Percentiles rank a stretch among this genome's conserved stretches.
Conservation (phyloP, 2,888 invertebrate genomes). For the Malacosoma neustria region DNA sequence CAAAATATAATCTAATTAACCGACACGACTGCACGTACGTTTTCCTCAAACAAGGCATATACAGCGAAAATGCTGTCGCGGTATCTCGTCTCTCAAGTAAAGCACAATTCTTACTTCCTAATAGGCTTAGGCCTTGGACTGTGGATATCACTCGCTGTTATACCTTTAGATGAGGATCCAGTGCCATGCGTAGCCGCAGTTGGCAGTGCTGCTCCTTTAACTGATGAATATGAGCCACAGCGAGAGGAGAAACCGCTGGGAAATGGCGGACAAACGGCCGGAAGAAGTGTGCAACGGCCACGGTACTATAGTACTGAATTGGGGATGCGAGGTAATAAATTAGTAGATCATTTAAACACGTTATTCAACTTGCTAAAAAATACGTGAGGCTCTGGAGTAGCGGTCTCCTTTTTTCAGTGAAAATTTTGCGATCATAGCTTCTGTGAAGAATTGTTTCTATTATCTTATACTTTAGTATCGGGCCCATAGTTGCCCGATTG, state of each 20-base stretch:
- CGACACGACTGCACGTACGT: too few relatives aligned
- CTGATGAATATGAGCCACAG: constrained; percentile 57
- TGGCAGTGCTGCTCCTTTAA: constrained; percentile 9
- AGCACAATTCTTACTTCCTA: constrained; percentile 75
- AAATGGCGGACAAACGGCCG: constrained; percentile 25
- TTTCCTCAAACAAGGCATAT: constrained; percentile 4
- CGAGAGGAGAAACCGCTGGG: constrained; percentile 43
- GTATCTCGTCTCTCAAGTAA: constrained; percentile 60
- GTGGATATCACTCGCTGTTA: constrained; percentile 66
- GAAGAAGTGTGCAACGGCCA: constrained; percentile 82
- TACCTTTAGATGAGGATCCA: constrained; percentile 55
- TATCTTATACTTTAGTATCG: too few relatives aligned
- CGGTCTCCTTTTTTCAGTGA: too few relatives aligned
- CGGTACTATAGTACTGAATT: constrained; percentile 96
- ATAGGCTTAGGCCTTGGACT: constrained; percentile 72
- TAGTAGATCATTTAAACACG: too few relatives aligned
- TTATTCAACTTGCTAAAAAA: too few relatives aligned
- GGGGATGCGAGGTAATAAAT: constrained; percentile 82
- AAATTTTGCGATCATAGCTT: too few relatives aligned
- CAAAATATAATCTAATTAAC: too few relatives aligned
- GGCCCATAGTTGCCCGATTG: too few relatives aligned
- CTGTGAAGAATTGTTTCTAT: too few relatives aligned
- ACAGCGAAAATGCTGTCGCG: constrained; percentile 47
- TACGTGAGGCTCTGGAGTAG: too few relatives aligned
- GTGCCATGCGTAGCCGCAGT: constrained; percentile 18